Conservation (phyloP, 2,797 vertebrate genomes). For the Lacerta bilineata region DNA sequence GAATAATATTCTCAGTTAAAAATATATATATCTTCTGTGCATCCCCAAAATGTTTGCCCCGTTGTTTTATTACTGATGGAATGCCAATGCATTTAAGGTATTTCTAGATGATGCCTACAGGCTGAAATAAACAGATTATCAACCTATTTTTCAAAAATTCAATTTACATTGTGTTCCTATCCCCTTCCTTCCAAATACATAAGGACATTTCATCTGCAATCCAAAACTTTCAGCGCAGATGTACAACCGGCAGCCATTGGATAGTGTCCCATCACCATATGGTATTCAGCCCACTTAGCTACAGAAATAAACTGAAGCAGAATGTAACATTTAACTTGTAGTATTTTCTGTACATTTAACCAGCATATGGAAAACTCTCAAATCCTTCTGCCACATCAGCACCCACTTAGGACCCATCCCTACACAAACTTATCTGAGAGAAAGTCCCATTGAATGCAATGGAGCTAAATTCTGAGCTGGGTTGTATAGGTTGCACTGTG, state of each 20-base stretch:
- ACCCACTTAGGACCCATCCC: not conserved
- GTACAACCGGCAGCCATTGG: not conserved
- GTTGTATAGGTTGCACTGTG: no score
- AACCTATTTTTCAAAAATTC: rapidly evolving
- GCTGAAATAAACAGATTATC: not conserved
- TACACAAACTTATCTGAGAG: not conserved
- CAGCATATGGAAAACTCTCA: not conserved
- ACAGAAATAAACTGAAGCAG: not conserved
- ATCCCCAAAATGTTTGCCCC: constrained; percentile 2
- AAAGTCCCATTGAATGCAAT: not conserved
- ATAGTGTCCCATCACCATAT: constrained; percentile 16
- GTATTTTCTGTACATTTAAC: not conserved
- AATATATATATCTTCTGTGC: constrained; percentile 22
- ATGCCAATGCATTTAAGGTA: not conserved
- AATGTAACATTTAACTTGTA: not conserved
- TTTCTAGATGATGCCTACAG: constrained; percentile 6
- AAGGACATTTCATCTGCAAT: not conserved
- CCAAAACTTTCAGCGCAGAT: not conserved
- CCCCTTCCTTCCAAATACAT: rapidly evolving
- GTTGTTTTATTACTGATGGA: not conserved
- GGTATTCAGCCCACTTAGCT: rapidly evolving
- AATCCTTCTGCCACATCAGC: not conserved
- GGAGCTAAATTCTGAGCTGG: not conserved
- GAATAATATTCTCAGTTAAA: constrained; percentile 27
- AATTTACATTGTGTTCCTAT: not conserved